Evolutionary conservation across 1,140 invertebrate genomes (phyloP).

Genomic region (Agraylea sexmaculata): DNA sequence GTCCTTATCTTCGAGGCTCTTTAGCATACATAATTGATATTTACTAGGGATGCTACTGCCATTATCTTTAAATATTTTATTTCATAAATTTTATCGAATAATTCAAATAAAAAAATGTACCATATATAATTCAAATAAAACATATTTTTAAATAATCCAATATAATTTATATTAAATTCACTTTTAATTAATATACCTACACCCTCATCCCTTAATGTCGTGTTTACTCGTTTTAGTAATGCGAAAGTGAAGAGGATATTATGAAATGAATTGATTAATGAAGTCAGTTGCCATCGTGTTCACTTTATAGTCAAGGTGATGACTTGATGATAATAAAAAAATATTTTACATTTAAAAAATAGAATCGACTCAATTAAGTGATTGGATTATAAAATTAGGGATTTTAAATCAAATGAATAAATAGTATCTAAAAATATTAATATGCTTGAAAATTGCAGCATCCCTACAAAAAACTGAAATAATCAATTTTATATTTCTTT

Average conservation of each 20-base stretch:
- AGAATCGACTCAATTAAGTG: no score
- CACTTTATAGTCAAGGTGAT: background rate
- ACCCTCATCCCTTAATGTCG: background rate
- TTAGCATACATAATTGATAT: constrained; percentile 22
- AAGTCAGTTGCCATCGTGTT: constrained; percentile 4
- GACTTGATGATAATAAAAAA: background rate
- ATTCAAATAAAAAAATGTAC: background rate
- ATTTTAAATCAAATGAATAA: no score
- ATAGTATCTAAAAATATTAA: no score
- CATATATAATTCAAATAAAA: background rate
- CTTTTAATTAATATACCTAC: background rate
- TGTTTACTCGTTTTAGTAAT: constrained; percentile 11
- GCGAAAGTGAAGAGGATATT: constrained; percentile 18
- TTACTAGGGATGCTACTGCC: background rate
- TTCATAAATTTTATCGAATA: background rate
- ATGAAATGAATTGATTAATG: constrained; percentile 22
- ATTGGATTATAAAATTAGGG: no score
- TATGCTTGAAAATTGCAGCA: constrained; percentile 1
- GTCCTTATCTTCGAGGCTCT: constrained; percentile 19
- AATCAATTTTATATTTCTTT: no score
- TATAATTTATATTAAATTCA: background rate
- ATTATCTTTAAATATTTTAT: background rate
- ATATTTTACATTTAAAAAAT: background rate
- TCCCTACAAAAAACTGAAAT: no score
- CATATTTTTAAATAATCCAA: background rate